Evolutionary conservation across 2,113 vertebrate species (phyloP).

Genomic region (Notarius lentiginosus): DNA sequence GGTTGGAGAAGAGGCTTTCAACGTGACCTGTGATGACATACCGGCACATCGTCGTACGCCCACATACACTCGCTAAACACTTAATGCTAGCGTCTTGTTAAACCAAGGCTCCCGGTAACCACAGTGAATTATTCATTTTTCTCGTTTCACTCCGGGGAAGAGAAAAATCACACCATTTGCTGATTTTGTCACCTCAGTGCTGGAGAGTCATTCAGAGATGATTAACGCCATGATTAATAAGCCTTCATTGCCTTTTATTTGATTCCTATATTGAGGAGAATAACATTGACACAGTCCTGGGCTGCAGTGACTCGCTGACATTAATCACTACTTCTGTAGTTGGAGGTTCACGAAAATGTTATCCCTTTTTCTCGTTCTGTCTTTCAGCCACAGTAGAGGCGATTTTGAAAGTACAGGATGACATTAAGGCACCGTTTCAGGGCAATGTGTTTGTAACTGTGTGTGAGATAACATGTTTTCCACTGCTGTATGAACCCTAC

Average conservation of each 20-base stretch:
- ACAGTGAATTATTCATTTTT: constrained; percentile 34
- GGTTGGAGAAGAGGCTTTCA: constrained; percentile 50
- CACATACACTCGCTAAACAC: constrained; percentile 5
- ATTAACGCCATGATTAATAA: constrained; percentile 45
- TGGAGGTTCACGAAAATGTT: background rate
- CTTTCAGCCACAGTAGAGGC: background rate
- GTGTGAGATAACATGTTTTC: too few relatives aligned
- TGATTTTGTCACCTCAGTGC: constrained; percentile 29
- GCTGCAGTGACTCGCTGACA: constrained; percentile 17
- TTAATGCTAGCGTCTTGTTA: constrained; percentile 6
- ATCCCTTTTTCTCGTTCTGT: background rate
- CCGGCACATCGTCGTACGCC: constrained; percentile 9
- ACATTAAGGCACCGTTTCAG: background rate
- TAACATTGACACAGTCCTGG: constrained; percentile 40
- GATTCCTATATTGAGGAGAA: constrained; percentile 20
- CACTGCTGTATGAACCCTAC: background rate
- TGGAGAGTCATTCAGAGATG: constrained; percentile 33
- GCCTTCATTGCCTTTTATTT: constrained; percentile 20
- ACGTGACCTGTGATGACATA: constrained; percentile 33
- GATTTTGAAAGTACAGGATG: background rate
- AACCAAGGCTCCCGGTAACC: background rate
- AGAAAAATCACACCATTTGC: constrained; percentile 32
- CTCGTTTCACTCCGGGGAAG: constrained; percentile 3
- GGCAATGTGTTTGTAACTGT: background rate
- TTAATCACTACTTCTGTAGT: constrained; percentile 13